Percentiles rank a stretch among this genome's conserved stretches.
phyloP scores from a whole-genome alignment of 1,140 invertebrate species.

The Brachionus rotundiformis region DNA sequence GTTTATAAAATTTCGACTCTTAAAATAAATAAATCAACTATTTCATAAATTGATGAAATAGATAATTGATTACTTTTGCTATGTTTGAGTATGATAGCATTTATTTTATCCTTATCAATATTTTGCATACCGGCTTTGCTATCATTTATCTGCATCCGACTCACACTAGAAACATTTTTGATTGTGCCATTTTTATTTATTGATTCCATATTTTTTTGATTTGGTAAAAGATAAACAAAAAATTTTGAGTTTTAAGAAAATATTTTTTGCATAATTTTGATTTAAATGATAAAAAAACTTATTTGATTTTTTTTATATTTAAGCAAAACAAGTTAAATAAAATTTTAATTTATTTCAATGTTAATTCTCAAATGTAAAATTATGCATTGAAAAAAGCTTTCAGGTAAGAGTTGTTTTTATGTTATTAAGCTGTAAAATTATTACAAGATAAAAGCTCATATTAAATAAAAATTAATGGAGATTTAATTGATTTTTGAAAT shows the following conservation, averaged over 20 bases:
- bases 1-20: slow-evolving; percentile 68
- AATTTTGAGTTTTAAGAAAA: background rate
- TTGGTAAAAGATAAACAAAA: too few relatives aligned
- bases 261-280: slow-evolving; percentile 3
- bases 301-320: background rate
- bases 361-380: background rate
- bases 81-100: slow-evolving; percentile 68
- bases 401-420: too few relatives aligned
- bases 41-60: background rate
- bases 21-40: background rate
- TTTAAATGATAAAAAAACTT: background rate
- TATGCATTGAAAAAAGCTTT: background rate
- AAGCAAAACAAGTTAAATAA: background rate
- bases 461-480: too few relatives aligned
- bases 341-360: slow-evolving; percentile 15
- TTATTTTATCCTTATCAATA: slow-evolving; percentile 68
- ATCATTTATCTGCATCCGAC: slow-evolving; percentile 56
- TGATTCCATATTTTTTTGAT: slow-evolving; percentile 28
- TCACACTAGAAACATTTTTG: slow-evolving; percentile 11
- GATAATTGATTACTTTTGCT: slow-evolving; percentile 64
- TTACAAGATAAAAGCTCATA: too few relatives aligned
- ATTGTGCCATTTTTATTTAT: background rate
- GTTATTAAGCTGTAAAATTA: too few relatives aligned
- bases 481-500: too few relatives aligned
- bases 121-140: slow-evolving; percentile 69